These are phyloP conservation scores for Ennomos quercinarius DNA, from an alignment of 2,888 invertebrate genomes.

Conservation along the genomic window DNA sequence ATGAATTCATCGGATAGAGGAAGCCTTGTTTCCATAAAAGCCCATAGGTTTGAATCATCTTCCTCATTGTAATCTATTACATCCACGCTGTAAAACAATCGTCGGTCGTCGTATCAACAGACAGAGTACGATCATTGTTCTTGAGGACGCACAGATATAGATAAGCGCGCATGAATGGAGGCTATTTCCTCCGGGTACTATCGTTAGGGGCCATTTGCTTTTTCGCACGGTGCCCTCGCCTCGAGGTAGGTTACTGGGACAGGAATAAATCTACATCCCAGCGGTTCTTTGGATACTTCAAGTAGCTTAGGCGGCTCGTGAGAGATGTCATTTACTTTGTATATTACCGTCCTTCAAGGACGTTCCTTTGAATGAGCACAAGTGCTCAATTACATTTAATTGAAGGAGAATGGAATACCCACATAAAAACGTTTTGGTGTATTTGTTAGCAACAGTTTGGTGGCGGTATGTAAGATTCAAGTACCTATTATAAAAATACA, in stretches of 20 bases:
- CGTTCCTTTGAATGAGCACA: conserved; percentile 6
- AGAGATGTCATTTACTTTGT: conserved; percentile 15
- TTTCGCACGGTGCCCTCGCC: conserved; percentile 52
- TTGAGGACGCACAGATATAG: conserved; percentile 42
- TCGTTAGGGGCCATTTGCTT: conserved; percentile 40
- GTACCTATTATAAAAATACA: neutral
- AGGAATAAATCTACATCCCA: conserved; percentile 49
- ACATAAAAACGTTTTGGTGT: neutral
- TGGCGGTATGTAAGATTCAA: conserved; percentile 1
- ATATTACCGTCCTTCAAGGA: conserved; percentile 21
- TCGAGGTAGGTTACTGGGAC: conserved; percentile 52
- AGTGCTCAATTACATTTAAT: conserved; percentile 20
- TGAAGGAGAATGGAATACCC: conserved; percentile 8
- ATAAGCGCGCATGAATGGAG: conserved; percentile 54
- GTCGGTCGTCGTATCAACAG: conserved; percentile 21
- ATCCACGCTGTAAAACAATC: conserved; percentile 15
- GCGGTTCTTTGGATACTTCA: conserved; percentile 42
- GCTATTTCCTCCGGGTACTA: conserved; percentile 53
- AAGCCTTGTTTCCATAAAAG: too few species aligned
- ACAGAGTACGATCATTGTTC: conserved; percentile 51
- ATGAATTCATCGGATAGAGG: too few species aligned
- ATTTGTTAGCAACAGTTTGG: conserved; percentile 10
- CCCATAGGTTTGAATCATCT: too few species aligned
- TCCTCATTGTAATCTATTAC: neutral
- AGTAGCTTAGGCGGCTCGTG: conserved; percentile 24